phyloP scores from a whole-genome alignment of 2,797 vertebrate species.

The Cyclura pinguis region DNA sequence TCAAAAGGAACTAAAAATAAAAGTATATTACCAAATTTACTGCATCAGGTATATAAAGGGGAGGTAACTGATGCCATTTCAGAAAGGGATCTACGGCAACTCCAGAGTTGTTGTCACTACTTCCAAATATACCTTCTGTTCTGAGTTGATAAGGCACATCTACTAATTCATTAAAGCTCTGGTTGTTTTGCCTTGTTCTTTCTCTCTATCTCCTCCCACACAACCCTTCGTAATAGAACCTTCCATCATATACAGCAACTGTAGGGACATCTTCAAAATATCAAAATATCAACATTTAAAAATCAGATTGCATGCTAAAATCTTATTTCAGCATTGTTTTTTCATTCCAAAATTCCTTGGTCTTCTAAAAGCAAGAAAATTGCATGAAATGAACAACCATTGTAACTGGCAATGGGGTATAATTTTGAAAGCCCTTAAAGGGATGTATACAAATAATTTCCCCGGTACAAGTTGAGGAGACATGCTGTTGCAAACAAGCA shows the following conservation, averaged over 20 bases:
- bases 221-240: slow-evolving; percentile 36
- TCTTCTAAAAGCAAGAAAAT: neutral
- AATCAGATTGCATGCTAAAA: slow-evolving; percentile 45
- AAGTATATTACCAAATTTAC: neutral
- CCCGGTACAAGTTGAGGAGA: neutral
- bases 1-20: slow-evolving; percentile 45
- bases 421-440: neutral
- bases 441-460: neutral
- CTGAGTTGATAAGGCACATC: slow-evolving; percentile 52
- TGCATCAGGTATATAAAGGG: neutral
- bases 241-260: slow-evolving; percentile 38
- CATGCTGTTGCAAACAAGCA: neutral
- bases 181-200: neutral
- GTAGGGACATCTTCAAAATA: slow-evolving; percentile 25
- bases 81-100: neutral
- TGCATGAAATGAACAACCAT: slow-evolving; percentile 1
- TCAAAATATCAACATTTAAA: slow-evolving; percentile 36
- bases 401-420: neutral
- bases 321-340: slow-evolving; percentile 15
- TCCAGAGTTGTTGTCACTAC: neutral
- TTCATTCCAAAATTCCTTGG: neutral
- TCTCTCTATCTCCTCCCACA: neutral
- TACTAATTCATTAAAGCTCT: slow-evolving; percentile 49
- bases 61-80: neutral
- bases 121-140: slow-evolving; percentile 59